Percentiles rank a stretch among this genome's conserved stretches.
Evolutionary conservation across 2,888 invertebrate species (phyloP).

Genomic region (Bellardia bayeri): DNA sequence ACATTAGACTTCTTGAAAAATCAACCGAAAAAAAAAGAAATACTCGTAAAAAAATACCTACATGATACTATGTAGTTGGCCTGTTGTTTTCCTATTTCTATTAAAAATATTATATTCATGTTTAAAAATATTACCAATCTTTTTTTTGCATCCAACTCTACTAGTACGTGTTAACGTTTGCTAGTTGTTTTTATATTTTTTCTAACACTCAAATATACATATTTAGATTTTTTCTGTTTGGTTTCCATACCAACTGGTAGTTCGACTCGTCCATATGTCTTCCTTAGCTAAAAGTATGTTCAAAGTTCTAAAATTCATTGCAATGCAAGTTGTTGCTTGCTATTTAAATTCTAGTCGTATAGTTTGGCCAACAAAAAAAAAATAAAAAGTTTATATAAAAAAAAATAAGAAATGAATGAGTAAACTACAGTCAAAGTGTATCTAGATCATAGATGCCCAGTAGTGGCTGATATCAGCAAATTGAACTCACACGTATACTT

Average conservation of each 20-base stretch:
- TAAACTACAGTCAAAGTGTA: slow-evolving; percentile 72
- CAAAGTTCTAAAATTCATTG: slow-evolving; percentile 45
- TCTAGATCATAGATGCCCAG: no score
- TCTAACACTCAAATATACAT: slow-evolving; percentile 65
- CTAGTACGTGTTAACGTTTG: slow-evolving; percentile 58
- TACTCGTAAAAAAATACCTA: slow-evolving; percentile 23
- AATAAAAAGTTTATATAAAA: no score
- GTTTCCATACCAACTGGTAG: slow-evolving; percentile 25
- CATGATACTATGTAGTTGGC: slow-evolving; percentile 32
- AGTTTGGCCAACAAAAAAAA: slow-evolving; percentile 46
- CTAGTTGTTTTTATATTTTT: slow-evolving; percentile 1
- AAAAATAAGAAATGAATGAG: slow-evolving; percentile 29
- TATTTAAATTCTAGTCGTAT: slow-evolving; percentile 70
- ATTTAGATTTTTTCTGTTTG: slow-evolving; percentile 6
- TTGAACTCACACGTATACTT: no score
- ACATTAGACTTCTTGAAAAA: slow-evolving; percentile 42
- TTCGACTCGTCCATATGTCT: slow-evolving; percentile 54
- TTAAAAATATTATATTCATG: slow-evolving; percentile 55
- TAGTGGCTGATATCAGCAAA: no score
- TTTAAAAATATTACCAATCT: slow-evolving; percentile 64
- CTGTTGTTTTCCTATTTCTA: slow-evolving; percentile 18
- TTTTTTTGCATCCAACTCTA: slow-evolving; percentile 42
- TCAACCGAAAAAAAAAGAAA: slow-evolving; percentile 16
- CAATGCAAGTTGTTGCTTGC: slow-evolving; percentile 45
- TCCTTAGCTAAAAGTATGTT: slow-evolving; percentile 33